Percentiles rank a stretch among this genome's conserved stretches.
phyloP scores from a whole-genome alignment of 2,888 invertebrate species.

The Apamea crenata region DNA sequence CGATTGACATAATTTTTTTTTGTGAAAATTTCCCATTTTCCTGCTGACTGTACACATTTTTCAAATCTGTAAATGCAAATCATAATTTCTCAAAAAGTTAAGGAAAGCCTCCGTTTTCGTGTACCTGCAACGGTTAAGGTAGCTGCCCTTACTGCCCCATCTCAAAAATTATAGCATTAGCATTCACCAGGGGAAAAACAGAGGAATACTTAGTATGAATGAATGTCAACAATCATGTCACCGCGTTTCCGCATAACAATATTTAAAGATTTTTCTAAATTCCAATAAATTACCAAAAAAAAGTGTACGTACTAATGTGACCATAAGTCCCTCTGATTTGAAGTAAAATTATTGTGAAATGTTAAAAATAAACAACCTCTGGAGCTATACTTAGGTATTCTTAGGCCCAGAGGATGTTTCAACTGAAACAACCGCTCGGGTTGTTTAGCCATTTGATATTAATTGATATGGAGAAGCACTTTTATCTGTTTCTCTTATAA shows the following conservation, averaged over 20 bases:
- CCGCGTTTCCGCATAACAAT: background rate
- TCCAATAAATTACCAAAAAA: background rate
- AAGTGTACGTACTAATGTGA: background rate
- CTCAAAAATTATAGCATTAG: background rate
- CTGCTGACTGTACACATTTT: too few relatives aligned
- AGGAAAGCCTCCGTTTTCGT: too few relatives aligned
- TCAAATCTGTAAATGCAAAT: too few relatives aligned
- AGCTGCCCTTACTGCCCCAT: too few relatives aligned
- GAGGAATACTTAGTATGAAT: background rate
- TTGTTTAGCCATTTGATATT: background rate
- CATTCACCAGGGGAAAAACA: background rate
- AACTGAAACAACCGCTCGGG: background rate
- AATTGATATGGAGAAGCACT: too few relatives aligned
- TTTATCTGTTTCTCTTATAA: background rate
- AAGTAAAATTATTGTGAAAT: background rate
- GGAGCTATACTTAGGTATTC: background rate
- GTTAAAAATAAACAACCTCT: background rate
- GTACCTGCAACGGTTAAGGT: too few relatives aligned
- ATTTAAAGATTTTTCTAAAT: slow-evolving; percentile 1
- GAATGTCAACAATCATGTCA: background rate
- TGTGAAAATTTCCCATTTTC: too few relatives aligned
- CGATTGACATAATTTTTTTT: too few relatives aligned
- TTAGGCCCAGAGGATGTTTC: background rate
- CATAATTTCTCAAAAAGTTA: too few relatives aligned
- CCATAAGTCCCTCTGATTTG: background rate